These are phyloP conservation scores for Vollenhovia emeryi DNA, from an alignment of 1,140 invertebrate genomes.

Conservation along the genomic window DNA sequence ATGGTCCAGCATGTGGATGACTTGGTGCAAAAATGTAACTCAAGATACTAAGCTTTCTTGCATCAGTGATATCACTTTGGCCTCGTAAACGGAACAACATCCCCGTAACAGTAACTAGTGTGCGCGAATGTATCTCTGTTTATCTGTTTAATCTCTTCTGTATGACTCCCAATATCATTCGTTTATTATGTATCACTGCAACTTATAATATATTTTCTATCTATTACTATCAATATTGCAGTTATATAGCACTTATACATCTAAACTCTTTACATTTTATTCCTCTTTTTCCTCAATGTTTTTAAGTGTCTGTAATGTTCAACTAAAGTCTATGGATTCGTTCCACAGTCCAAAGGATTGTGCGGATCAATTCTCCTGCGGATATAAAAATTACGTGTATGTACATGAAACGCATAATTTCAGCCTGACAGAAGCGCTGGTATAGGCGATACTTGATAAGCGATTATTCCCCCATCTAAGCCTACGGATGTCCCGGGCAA, in stretches of 20 bases:
- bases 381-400: background rate
- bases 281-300: no score
- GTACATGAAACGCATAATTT: conserved; percentile 1
- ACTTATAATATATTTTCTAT: no score
- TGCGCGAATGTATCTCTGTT: no score
- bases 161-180: background rate
- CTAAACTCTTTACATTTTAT: no score
- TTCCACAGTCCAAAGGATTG: no score
- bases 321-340: no score
- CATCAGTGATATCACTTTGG: background rate
- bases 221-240: no score
- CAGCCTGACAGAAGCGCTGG: background rate
- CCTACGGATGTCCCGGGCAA: background rate
- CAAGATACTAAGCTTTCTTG: background rate
- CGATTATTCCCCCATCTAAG: background rate
- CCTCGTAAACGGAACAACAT: background rate
- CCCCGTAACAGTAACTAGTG: background rate
- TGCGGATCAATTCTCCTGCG: no score
- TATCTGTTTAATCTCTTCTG: background rate
- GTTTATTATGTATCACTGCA: background rate
- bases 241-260: no score
- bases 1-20: background rate
- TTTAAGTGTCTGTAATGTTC: no score
- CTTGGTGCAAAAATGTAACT: conserved; percentile 27
- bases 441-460: conserved; percentile 3